Percentiles rank a stretch among this genome's conserved stretches.
These are phyloP conservation scores for Erythrolamprus reginae DNA, from an alignment of 2,113 vertebrate species.

Conservation along the genomic window DNA sequence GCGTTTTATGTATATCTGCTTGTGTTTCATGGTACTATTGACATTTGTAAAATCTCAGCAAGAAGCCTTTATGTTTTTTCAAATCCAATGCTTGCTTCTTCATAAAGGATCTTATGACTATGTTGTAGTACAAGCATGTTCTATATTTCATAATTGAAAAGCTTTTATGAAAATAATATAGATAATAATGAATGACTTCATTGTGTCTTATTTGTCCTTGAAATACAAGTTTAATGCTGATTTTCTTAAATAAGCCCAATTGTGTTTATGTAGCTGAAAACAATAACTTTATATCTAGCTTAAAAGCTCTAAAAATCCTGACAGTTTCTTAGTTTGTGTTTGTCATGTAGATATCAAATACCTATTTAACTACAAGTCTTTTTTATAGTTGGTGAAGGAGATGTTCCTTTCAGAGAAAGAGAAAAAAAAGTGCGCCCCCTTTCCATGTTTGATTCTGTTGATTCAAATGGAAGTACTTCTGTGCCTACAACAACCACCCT, in stretches of 20 bases:
- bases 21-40: background rate
- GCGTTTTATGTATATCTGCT: background rate
- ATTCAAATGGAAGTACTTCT: constrained; percentile 58
- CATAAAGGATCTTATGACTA: background rate
- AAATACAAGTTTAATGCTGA: background rate
- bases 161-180: background rate
- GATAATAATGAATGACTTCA: background rate
- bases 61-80: background rate
- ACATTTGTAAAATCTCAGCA: background rate
- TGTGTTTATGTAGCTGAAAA: background rate
- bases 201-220: background rate
- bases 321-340: background rate
- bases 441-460: constrained; percentile 91
- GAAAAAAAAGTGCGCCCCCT: constrained; percentile 87
- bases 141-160: background rate
- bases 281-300: background rate
- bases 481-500: constrained; percentile 63
- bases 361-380: background rate
- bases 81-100: background rate
- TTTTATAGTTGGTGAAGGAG: constrained; percentile 67
- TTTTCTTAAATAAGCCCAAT: background rate
- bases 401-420: constrained; percentile 71
- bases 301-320: background rate
- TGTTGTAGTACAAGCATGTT: background rate
- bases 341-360: background rate